Evolutionary conservation across 1,140 invertebrate genomes (phyloP), one percentile per base, ranked within the genome.

Genomic region (Drosophila mayri): DNA sequence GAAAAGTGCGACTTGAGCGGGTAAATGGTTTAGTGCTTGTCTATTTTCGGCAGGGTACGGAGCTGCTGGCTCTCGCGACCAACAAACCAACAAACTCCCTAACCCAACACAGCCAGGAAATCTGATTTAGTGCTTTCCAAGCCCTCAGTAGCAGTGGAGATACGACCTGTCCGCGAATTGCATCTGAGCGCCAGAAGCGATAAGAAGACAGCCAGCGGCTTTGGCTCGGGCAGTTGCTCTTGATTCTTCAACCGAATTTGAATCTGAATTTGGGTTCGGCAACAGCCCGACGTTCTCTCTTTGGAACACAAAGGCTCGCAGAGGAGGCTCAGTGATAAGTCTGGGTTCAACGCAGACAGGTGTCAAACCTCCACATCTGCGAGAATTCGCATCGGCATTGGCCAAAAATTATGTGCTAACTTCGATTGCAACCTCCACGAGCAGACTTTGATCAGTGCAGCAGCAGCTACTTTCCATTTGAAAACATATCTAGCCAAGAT

Each of bases 11-110:
- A 84, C 72, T 77, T 77, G 65, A 75, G 62, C 63, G 62, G 52
- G 57, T 46, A 68, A 43, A 80, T 80, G 59, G 58, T 47, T 88
- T 90, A 88, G 84, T 88, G 65, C 85, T 87, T 41, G 79, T 87
- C 82, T 77, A 88, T 88, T 88, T 88, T 88, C 78, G 84, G 77
- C 80, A 81, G 85, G 77, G 85, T 75, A 90, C 79, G 80, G 84
- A 83, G 65, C 84, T 80, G 63, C 65, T 78, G 61, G 80, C 80
- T 88, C 61, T 66, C 79, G 71, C 72, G 83, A 82, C 63, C 73
- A 71, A 63, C 74, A 61, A 44, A 59, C 63, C 37, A 61, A 62
- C 50, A 28, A n/a, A n/a, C n/a, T n/a, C 37, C 37, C 38, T 20
- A 59, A 50, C 41, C n/a, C 32, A 58, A 32, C 44, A n/a, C 37